These are phyloP conservation scores for Drosophila elegans DNA, from an alignment of 1,140 invertebrate species.

Conservation along the genomic window DNA sequence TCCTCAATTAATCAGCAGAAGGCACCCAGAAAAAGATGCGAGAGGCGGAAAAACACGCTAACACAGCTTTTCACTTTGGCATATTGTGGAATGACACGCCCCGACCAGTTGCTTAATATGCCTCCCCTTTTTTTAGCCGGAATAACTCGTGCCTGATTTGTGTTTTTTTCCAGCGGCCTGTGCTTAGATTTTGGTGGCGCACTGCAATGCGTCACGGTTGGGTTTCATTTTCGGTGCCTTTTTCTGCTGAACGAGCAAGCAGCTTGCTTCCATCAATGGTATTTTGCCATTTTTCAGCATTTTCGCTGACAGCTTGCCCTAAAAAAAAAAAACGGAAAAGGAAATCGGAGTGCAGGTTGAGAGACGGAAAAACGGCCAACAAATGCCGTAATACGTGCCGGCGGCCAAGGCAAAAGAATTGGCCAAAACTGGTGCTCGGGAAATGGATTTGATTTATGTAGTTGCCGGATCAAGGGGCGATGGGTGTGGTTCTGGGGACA, in stretches of 20 bases:
- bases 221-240: constrained; percentile 29
- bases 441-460: constrained; percentile 77
- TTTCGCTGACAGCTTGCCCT: constrained; percentile 76
- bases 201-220: constrained; percentile 67
- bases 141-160: constrained; percentile 31
- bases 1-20: constrained; percentile 80
- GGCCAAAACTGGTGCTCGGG: constrained; percentile 54
- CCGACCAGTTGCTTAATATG: constrained; percentile 32
- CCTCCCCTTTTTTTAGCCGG: constrained; percentile 13
- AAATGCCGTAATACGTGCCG: constrained; percentile 67
- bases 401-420: constrained; percentile 48
- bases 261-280: constrained; percentile 79
- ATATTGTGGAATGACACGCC: constrained; percentile 71
- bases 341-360: constrained; percentile 5
- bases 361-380: constrained; percentile 45
- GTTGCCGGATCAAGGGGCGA: constrained; percentile 10
- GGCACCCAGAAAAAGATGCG: constrained; percentile 34
- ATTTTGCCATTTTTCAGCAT: constrained; percentile 84
- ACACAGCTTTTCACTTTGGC: constrained; percentile 84
- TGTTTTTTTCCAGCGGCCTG: constrained; percentile 35
- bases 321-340: constrained; percentile 23
- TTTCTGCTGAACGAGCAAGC: constrained; percentile 35
- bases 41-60: constrained; percentile 50
- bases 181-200: constrained; percentile 63
- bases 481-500: constrained; percentile 21